Evolutionary conservation across 2,797 vertebrate genomes (phyloP).

Genomic region (Peromyscus nudipes): DNA sequence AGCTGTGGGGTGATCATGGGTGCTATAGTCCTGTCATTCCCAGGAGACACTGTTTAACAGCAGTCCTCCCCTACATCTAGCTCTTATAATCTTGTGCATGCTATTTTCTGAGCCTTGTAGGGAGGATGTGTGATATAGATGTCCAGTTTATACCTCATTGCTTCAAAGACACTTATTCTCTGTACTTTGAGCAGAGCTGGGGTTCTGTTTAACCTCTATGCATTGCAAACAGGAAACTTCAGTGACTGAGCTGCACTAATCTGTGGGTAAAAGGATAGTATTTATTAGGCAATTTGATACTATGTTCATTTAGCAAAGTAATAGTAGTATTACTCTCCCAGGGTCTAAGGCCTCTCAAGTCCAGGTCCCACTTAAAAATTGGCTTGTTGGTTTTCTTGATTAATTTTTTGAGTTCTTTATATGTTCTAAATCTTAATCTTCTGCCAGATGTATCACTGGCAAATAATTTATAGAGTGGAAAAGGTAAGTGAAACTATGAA

Average conservation of each 20-base stretch:
- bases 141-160: not conserved
- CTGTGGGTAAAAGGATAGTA: not conserved
- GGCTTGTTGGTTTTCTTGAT: not conserved
- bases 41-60: not conserved
- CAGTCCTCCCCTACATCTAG: no score
- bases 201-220: not conserved
- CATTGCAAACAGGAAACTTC: not conserved
- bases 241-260: not conserved
- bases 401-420: not conserved
- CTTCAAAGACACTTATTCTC: not conserved
- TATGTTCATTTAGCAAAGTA: not conserved
- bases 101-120: not conserved
- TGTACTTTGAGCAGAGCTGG: not conserved
- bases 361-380: not conserved
- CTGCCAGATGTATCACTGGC: not conserved
- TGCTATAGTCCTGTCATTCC: not conserved
- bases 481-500: not conserved
- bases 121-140: not conserved
- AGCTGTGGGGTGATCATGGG: not conserved
- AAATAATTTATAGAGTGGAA: not conserved
- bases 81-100: not conserved
- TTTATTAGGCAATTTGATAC: not conserved
- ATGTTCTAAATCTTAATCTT: not conserved
- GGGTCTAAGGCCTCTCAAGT: not conserved
- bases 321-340: no score